Evolutionary conservation across 2,888 invertebrate species (phyloP).

Genomic region (Harpagoxenus sublaevis): DNA sequence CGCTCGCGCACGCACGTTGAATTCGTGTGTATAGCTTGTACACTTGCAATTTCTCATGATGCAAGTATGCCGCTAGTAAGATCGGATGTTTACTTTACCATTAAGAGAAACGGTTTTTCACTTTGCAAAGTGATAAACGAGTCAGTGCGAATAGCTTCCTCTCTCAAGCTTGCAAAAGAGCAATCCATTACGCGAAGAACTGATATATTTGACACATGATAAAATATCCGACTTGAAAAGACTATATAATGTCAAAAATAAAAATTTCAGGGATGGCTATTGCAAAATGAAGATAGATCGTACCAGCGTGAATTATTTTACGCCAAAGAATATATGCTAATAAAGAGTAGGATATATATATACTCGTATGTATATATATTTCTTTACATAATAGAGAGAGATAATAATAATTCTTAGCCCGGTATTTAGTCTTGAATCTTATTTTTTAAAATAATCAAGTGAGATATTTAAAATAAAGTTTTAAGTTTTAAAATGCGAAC

Average conservation of each 20-base stretch:
- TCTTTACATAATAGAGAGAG: no score
- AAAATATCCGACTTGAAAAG: constrained; percentile 29
- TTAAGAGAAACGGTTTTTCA: constrained; percentile 44
- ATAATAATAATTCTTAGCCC: not conserved
- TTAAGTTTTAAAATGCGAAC: not conserved
- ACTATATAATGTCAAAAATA: constrained; percentile 14
- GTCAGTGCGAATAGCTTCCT: not conserved
- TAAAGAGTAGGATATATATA: not conserved
- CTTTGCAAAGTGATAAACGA: constrained; percentile 19
- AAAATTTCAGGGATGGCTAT: not conserved
- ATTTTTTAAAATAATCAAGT: no score
- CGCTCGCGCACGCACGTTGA: constrained; percentile 40
- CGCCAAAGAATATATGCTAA: not conserved
- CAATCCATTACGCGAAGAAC: constrained; percentile 38
- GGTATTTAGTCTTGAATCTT: not conserved
- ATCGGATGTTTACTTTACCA: constrained; percentile 1
- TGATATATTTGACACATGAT: constrained; percentile 40
- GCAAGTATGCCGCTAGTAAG: constrained; percentile 16
- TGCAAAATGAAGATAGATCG: constrained; percentile 39
- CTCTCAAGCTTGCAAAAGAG: not conserved
- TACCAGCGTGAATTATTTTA: constrained; percentile 12
- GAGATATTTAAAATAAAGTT: not conserved
- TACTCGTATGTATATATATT: no score
- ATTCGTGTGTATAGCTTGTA: constrained; percentile 13
- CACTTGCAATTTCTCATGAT: constrained; percentile 38